Conservation (phyloP, 2,888 invertebrate species). For the Digitonthophagus gazella region DNA sequence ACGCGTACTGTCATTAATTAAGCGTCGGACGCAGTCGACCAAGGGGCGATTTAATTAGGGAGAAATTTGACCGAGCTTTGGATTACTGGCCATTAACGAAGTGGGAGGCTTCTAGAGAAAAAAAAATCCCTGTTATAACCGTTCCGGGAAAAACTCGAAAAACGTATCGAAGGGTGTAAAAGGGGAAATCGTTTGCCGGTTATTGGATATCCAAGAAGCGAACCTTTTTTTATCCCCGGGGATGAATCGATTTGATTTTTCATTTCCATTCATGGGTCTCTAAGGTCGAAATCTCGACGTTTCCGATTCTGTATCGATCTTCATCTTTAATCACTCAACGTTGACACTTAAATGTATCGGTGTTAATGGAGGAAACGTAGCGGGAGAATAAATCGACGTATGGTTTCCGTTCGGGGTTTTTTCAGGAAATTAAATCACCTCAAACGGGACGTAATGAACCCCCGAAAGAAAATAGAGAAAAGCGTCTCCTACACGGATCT, state of each 20-base stretch:
- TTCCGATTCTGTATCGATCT: too few relatives aligned
- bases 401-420: background rate
- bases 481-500: background rate
- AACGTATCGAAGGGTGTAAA: background rate
- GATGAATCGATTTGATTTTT: constrained; percentile 14
- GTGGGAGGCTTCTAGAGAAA: background rate
- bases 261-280: constrained; percentile 15
- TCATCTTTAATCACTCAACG: too few relatives aligned
- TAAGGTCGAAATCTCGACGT: too few relatives aligned
- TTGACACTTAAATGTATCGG: too few relatives aligned
- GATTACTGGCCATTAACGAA: background rate
- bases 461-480: background rate
- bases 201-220: constrained; percentile 8
- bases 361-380: background rate
- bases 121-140: background rate
- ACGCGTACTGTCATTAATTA: background rate
- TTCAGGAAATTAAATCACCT: background rate
- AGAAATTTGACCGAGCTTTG: background rate
- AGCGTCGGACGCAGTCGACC: background rate
- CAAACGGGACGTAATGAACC: background rate
- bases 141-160: background rate
- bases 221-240: background rate
- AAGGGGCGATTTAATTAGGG: background rate
- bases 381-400: too few relatives aligned
- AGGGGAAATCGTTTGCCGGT: constrained; percentile 8